These are phyloP conservation scores for Isichthys henryi DNA, from an alignment of 2,113 vertebrate species.

Conservation along the genomic window DNA sequence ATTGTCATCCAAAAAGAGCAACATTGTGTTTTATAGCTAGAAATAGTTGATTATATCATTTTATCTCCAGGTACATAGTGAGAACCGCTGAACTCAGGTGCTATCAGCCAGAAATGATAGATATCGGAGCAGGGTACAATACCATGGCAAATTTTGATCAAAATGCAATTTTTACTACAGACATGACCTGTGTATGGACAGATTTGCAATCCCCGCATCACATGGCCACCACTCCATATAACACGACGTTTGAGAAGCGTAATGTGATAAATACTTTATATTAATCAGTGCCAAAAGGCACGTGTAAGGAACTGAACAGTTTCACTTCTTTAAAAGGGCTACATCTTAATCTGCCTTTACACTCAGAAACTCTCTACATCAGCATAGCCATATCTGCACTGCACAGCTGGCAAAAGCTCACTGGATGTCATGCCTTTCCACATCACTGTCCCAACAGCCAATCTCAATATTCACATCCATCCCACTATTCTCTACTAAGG, in stretches of 20 bases:
- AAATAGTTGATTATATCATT: neutral
- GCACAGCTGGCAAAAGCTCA: neutral
- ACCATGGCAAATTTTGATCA: neutral
- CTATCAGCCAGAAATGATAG: neutral
- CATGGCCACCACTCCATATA: neutral
- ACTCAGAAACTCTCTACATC: neutral
- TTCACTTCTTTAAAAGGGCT: neutral
- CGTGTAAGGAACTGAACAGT: neutral
- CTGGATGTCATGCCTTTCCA: neutral
- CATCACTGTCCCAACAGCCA: neutral
- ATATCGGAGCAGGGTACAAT: neutral
- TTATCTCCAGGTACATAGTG: neutral
- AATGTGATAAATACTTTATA: neutral
- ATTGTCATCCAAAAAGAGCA: neutral
- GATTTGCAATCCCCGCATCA: neutral
- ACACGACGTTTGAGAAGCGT: neutral
- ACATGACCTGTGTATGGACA: neutral
- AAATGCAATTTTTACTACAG: neutral
- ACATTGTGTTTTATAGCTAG: neutral
- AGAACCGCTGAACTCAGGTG: too few relatives aligned
- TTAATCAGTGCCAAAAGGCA: neutral
- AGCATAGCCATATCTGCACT: neutral
- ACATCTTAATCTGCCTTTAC: neutral
- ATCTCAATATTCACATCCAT: neutral
- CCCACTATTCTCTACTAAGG: neutral